These are phyloP conservation scores for Eupithecia dodoneata DNA, from an alignment of 2,888 invertebrate species.

Conservation along the genomic window DNA sequence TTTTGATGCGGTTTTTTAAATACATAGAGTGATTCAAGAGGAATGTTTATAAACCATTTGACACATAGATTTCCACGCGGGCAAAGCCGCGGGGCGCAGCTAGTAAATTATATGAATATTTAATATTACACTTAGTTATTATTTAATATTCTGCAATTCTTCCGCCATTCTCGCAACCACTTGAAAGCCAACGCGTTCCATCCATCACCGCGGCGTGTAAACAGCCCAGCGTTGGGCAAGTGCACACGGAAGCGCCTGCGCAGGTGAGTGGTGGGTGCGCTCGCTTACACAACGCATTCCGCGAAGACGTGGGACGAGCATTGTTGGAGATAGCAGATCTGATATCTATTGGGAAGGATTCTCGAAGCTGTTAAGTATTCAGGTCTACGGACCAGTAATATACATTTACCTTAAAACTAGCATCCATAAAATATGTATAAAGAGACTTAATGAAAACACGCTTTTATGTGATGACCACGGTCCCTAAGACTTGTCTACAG, in stretches of 20 bases:
- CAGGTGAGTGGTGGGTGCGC: constrained; percentile 40
- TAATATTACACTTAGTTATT: too few relatives aligned
- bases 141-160: constrained; percentile 5
- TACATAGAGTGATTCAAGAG: too few relatives aligned
- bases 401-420: too few relatives aligned
- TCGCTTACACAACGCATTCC: constrained; percentile 38
- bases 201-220: constrained; percentile 28
- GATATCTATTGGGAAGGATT: constrained; percentile 14
- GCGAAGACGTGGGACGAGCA: constrained; percentile 33
- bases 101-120: too few relatives aligned
- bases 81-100: too few relatives aligned
- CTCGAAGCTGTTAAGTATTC: neutral
- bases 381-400: neutral
- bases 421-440: too few relatives aligned
- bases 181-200: constrained; percentile 23
- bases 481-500: neutral
- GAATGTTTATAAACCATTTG: too few relatives aligned
- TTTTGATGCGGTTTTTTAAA: too few relatives aligned
- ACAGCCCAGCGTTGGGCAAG: constrained; percentile 33
- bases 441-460: too few relatives aligned
- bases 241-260: constrained; percentile 37
- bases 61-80: too few relatives aligned
- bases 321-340: constrained; percentile 24
- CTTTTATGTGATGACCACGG: too few relatives aligned
- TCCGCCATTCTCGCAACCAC: constrained; percentile 16